Percentiles rank a stretch among this genome's conserved stretches.
Evolutionary conservation across 23 tunicate genomes (phyloP).

Genomic region (Trididemnum nubilum): DNA sequence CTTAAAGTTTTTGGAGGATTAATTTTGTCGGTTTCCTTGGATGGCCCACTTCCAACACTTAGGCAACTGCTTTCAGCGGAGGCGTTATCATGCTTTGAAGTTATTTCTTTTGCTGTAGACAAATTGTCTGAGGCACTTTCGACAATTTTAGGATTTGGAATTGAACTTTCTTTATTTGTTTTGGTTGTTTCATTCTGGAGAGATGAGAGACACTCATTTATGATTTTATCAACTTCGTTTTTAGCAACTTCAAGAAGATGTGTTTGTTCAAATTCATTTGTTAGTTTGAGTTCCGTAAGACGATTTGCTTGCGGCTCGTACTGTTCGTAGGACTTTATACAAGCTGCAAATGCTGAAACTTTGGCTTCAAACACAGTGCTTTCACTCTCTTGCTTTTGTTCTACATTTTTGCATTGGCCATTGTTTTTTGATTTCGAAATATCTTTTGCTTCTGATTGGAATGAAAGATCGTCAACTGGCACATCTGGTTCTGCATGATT

Average conservation of each 20-base stretch:
- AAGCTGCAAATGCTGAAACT: conserved; percentile 4
- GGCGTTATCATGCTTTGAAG: background rate
- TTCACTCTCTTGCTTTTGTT: background rate
- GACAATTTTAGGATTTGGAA: background rate
- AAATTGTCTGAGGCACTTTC: background rate
- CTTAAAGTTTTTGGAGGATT: background rate
- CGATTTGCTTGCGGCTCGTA: background rate
- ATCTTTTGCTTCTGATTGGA: too few species aligned
- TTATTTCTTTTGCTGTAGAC: background rate
- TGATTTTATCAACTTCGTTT: background rate
- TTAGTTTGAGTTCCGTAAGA: background rate
- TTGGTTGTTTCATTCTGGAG: background rate
- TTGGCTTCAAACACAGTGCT: conserved; percentile 18
- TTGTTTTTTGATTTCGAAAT: too few species aligned
- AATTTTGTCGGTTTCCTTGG: background rate
- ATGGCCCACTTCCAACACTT: background rate
- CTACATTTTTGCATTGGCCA: too few species aligned
- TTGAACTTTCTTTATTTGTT: background rate
- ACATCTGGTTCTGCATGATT: too few species aligned
- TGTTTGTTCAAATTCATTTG: background rate
- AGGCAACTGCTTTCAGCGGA: background rate
- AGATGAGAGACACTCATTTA: background rate
- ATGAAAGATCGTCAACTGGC: too few species aligned
- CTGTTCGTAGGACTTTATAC: conserved; percentile 14
- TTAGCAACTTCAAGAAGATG: background rate